Evolutionary conservation across 2,888 invertebrate species (phyloP), one percentile per base, ranked within the genome.

Genomic region (Patella depressa): DNA sequence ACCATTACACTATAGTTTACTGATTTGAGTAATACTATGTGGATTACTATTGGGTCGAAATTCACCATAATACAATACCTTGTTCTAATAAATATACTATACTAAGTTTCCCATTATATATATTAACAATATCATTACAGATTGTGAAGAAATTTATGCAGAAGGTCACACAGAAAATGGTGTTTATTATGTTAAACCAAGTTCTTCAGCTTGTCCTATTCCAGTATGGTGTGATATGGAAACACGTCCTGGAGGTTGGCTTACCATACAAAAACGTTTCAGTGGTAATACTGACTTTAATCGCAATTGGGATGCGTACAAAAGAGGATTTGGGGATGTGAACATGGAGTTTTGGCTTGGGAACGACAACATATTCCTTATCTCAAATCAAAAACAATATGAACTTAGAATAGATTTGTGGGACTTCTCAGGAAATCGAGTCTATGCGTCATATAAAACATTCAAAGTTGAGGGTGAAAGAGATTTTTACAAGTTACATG

Each of bases 221-320:
- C 90, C 90, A 12, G 95, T 95, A 0, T 95, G 95, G 92, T 97
- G 97, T 89, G 93, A 93, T 81, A 90, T 91, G 88, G 90, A 91
- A 74, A 89, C 90, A 14, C 88, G 89, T 12, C 88, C 88, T 17
- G 94, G 95, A 72, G 90, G 91, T 17, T 91, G 90, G 90, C 84
- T 89, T 4, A 82, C 90, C 1, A 79, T 90, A 2, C 87, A 89
- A 78, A 84, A 87, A 34, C 84, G 90, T 19, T 76, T 82, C 72
- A 87, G 85, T 77, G 90, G 89, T 9, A 77, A 81, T 3, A 79
- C 85, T 9, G 79, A 81, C 76, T 90, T 90, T 80, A 87, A 87
- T 81, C 81, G 81, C 54, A 79, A 85, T 65, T 90, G 91, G 91
- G 79, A 85, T 14, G 85, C 84, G n/a, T 91, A 91, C 81, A 85